These are phyloP conservation scores for Cuculus canorus DNA, from an alignment of 2,797 vertebrate genomes.

Conservation along the genomic window DNA sequence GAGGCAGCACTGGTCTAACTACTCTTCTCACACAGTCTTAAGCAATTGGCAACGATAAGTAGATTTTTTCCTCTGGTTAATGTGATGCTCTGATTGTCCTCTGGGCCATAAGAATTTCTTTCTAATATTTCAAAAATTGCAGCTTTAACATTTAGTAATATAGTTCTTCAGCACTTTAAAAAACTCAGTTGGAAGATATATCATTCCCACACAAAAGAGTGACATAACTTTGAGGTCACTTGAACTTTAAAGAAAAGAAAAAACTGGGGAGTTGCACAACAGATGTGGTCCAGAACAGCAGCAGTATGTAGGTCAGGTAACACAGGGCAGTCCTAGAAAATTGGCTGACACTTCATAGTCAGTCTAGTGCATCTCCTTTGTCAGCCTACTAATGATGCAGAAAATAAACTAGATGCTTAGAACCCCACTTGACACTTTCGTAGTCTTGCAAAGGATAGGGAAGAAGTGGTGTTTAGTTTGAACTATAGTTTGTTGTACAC, in stretches of 20 bases:
- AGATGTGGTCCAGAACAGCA: background rate
- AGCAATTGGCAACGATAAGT: background rate
- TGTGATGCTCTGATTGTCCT: background rate
- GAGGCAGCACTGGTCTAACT: background rate
- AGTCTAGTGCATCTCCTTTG: background rate
- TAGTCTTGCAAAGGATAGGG: background rate
- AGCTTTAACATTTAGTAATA: background rate
- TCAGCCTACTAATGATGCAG: background rate
- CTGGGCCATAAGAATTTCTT: background rate
- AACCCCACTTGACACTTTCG: background rate
- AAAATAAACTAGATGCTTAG: background rate
- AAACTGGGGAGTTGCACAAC: background rate
- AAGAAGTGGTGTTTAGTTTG: background rate
- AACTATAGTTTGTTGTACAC: background rate
- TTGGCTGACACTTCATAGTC: background rate
- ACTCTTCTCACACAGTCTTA: background rate
- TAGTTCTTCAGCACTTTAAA: background rate
- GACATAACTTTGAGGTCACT: background rate
- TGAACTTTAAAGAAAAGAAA: background rate
- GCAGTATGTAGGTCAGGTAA: background rate
- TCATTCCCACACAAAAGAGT: fast-evolving
- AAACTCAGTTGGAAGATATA: background rate
- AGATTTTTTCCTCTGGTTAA: background rate
- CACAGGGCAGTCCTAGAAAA: background rate
- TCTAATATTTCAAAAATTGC: background rate